These are phyloP conservation scores for Tachystola acroxantha DNA, from an alignment of 2,888 invertebrate species.

Conservation along the genomic window DNA sequence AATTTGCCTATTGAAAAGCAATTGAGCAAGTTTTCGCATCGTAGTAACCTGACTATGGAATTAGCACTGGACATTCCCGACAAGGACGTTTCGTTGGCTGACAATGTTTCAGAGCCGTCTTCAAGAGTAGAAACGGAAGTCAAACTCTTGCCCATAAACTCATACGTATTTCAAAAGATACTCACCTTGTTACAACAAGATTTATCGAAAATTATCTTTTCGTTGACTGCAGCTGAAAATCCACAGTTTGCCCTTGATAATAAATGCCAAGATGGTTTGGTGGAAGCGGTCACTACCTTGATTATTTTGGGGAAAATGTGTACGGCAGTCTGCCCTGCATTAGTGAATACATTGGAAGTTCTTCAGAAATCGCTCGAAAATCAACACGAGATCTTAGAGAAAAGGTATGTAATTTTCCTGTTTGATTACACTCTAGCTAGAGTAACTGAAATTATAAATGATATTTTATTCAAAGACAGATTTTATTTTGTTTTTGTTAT, in stretches of 20 bases:
- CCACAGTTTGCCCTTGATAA: conserved; percentile 2
- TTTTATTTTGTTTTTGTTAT: no score
- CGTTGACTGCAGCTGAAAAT: conserved; percentile 16
- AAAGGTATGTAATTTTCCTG: conserved; percentile 32
- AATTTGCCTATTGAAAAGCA: conserved; percentile 48
- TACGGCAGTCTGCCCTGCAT: conserved; percentile 45
- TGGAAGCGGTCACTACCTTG: conserved; percentile 29
- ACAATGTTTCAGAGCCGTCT: conserved; percentile 28
- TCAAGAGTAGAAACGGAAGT: conserved; percentile 26
- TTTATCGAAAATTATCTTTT: conserved; percentile 29
- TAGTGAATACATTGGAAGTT: conserved; percentile 45
- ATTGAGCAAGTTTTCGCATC: conserved; percentile 28
- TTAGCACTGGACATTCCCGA: conserved; percentile 51
- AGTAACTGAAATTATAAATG: no score
- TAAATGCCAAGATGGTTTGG: conserved; percentile 10
- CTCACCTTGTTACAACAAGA: conserved; percentile 37
- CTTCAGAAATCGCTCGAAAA: conserved; percentile 30
- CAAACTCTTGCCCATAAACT: conserved; percentile 77
- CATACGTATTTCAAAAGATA: conserved; percentile 65
- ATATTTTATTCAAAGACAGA: no score
- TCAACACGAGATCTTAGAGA: conserved; percentile 15
- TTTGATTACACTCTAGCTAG: neutral
- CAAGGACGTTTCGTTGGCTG: conserved; percentile 22
- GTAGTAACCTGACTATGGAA: conserved; percentile 30
- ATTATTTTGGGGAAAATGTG: conserved; percentile 24